These are phyloP conservation scores for Hydrocynus forskahlii DNA, from an alignment of 2,797 vertebrate species.

Conservation along the genomic window DNA sequence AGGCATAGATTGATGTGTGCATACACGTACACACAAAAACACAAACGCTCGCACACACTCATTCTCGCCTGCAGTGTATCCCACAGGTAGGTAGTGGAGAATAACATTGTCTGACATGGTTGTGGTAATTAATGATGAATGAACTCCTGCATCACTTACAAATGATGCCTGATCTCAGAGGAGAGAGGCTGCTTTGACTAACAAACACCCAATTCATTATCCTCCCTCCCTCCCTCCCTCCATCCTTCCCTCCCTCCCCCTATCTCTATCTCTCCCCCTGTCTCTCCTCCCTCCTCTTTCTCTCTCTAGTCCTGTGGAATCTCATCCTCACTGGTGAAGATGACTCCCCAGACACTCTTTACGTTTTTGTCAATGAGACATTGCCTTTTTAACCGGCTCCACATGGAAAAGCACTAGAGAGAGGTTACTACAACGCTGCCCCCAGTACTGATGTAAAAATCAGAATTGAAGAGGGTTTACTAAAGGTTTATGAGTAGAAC, in stretches of 20 bases:
- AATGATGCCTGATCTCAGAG: conserved; percentile 79
- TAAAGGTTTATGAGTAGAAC: background rate
- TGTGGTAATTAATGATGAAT: conserved; percentile 83
- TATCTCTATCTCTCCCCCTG: conserved; percentile 45
- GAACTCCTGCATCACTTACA: conserved; percentile 83
- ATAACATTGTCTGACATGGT: conserved; percentile 78
- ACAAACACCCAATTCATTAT: conserved; percentile 54
- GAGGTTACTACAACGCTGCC: conserved; percentile 8
- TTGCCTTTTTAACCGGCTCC: conserved; percentile 43
- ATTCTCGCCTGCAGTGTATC: conserved; percentile 54
- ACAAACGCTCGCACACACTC: conserved; percentile 59
- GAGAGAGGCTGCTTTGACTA: conserved; percentile 64
- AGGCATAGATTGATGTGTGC: conserved; percentile 49
- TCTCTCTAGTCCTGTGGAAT: conserved; percentile 29
- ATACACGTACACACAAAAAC: conserved; percentile 52
- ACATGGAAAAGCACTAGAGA: conserved; percentile 2
- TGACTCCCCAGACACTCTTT: conserved; percentile 28
- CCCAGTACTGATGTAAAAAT: conserved; percentile 10
- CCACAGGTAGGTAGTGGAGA: conserved; percentile 79
- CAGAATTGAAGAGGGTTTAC: too few relatives aligned
- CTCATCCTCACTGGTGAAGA: conserved; percentile 32
- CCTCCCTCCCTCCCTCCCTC: conserved; percentile 30
- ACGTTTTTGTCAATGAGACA: conserved; percentile 38
- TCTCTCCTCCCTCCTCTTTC: conserved; percentile 36
- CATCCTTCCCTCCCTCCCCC: conserved; percentile 18